Percentiles rank a stretch among this genome's conserved stretches.
Conservation (phyloP, 2,888 invertebrate species). For the Lottia gigantea region DNA sequence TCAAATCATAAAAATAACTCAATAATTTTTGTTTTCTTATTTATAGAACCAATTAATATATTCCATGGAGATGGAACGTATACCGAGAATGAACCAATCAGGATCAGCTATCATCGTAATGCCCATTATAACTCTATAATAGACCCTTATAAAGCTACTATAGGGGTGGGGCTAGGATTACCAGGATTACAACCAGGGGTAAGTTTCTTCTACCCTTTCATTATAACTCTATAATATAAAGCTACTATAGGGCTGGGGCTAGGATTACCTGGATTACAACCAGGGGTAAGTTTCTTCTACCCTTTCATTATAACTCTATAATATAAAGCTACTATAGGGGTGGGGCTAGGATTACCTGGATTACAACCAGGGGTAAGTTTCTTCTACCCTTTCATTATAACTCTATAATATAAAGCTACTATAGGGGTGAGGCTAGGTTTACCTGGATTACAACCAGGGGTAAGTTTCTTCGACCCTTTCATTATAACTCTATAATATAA, state of each 20-base stretch:
- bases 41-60: slow-evolving; percentile 85
- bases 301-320: too few relatives aligned
- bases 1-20: too few relatives aligned
- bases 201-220: slow-evolving; percentile 69
- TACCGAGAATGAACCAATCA: slow-evolving; percentile 77
- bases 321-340: too few relatives aligned
- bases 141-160: slow-evolving; percentile 81
- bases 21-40: slow-evolving; percentile 21
- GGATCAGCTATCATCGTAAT: slow-evolving; percentile 86
- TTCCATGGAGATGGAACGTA: slow-evolving; percentile 80
- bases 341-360: too few relatives aligned
- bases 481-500: too few relatives aligned
- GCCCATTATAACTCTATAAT: slow-evolving; percentile 90
- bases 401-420: too few relatives aligned
- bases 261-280: slow-evolving; percentile 83
- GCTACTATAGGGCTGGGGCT: slow-evolving; percentile 77
- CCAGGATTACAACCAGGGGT: slow-evolving; percentile 82
- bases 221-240: slow-evolving; percentile 77
- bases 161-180: slow-evolving; percentile 86
- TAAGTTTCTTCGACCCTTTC: too few relatives aligned
- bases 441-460: too few relatives aligned
- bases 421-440: too few relatives aligned
- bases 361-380: too few relatives aligned
- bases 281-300: slow-evolving; percentile 70
- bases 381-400: too few relatives aligned